Base-by-base conservation (phyloP, 2,888 invertebrate species). In the Drosophila anomalata region DNA sequence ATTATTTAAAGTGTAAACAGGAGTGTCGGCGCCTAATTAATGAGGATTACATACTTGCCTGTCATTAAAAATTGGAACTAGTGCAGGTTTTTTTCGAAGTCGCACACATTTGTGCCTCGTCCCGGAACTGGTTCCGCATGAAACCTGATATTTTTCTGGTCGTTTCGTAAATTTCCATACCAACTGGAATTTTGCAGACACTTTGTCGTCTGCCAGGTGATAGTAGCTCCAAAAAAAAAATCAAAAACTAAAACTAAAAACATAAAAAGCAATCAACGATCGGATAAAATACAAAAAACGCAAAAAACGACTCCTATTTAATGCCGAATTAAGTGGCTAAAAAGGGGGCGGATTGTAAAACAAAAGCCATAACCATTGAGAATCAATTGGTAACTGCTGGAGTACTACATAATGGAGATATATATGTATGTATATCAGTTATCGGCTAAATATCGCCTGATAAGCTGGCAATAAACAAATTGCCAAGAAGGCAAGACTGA, bases 151-250 rank as follows among this genome's bases (percentile, higher is more conserved):
- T 41, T 46, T 29, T 36, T 65, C n/a, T 41, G 63, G 39, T 36
- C 63, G 22, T 39, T 63, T 54, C 17, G 63, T 54, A 65, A 63
- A 65, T 63, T 65, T 65, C 65, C 65, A 63, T 47, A 53, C 12
- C 48, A 66, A 68, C 68, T 68, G 68, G 68, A 60, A 68, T 60
- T 59, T 60, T n/a, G 69, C 68, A 68, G 68, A 68, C 53, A 59
- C 59, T 47, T 59, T 36, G 68, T 68, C 68, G 68, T 68, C 68
- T 68, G 47, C 68, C 52, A 46, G 44, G 52, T 14, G 26, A 52
- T 22, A 58, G 29, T 51, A 14, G 42, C 26, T 42, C 54, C 29
- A 31, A 42, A 36, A 61, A 9, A 9, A 17, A 17, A 17, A 1
- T 17, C 17, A 1, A 11, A n/a, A 50, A 24, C 22, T 24, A 36